Evolutionary conservation across 1,140 invertebrate species (phyloP).

Genomic region (Coptotermes formosanus): DNA sequence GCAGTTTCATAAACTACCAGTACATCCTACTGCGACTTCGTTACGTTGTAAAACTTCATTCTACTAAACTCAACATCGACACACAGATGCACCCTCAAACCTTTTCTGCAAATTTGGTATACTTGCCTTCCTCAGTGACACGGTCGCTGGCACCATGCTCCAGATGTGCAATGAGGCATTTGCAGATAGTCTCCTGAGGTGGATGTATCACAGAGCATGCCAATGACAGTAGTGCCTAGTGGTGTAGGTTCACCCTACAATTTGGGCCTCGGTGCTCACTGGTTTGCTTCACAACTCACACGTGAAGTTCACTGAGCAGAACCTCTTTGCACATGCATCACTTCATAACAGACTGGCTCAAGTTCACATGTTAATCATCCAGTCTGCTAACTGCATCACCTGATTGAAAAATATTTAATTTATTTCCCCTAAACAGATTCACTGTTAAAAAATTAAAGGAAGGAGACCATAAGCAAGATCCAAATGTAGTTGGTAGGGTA

Average conservation of each 20-base stretch:
- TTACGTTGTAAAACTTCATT: too few relatives aligned
- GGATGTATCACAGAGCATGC: conserved; percentile 86
- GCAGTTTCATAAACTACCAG: too few relatives aligned
- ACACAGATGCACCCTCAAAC: conserved; percentile 46
- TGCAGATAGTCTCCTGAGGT: conserved; percentile 75
- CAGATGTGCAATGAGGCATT: conserved; percentile 88
- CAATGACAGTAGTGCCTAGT: conserved; percentile 89
- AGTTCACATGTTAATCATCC: conserved; percentile 83
- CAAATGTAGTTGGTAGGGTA: too few relatives aligned
- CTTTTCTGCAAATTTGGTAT: conserved; percentile 90
- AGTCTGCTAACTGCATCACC: conserved; percentile 59
- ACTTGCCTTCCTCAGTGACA: conserved; percentile 91
- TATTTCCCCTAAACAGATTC: neutral
- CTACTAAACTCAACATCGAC: too few relatives aligned
- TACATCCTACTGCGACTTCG: too few relatives aligned
- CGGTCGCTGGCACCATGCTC: conserved; percentile 84
- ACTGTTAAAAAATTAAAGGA: neutral
- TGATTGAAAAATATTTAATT: conserved; percentile 25
- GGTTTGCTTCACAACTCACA: conserved; percentile 92
- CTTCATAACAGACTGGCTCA: conserved; percentile 86
- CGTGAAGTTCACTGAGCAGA: conserved; percentile 85
- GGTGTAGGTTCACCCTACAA: conserved; percentile 79
- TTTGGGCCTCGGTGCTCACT: conserved; percentile 92
- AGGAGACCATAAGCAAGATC: too few relatives aligned
- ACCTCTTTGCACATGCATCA: conserved; percentile 86